phyloP scores from a whole-genome alignment of 1,140 invertebrate species.

The Drosophila nigrodunni region DNA sequence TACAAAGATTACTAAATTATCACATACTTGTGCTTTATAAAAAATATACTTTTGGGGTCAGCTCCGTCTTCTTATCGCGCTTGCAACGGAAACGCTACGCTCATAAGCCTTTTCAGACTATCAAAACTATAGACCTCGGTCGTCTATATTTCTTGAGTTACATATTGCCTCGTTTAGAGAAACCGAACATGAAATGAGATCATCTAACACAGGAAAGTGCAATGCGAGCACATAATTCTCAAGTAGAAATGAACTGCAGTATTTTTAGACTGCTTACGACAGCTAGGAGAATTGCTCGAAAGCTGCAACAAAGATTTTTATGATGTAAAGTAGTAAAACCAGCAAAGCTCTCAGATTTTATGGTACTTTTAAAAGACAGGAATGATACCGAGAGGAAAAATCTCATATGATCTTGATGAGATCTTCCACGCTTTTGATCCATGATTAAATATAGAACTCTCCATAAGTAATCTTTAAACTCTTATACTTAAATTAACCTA shows the following conservation, averaged over 20 bases:
- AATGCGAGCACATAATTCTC: conserved; percentile 33
- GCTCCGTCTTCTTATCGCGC: conserved; percentile 52
- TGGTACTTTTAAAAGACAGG: too few species aligned
- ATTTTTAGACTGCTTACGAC: conserved; percentile 31
- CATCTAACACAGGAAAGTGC: conserved; percentile 30
- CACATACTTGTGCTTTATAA: conserved; percentile 40
- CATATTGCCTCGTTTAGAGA: background rate
- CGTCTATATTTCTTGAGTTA: conserved; percentile 11
- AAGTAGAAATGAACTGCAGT: conserved; percentile 15
- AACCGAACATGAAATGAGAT: conserved; percentile 38
- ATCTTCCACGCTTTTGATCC: too few species aligned
- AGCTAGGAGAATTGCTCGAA: conserved; percentile 20
- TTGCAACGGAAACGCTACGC: conserved; percentile 66
- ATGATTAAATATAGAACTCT: too few species aligned
- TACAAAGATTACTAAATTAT: conserved; percentile 22
- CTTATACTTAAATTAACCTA: background rate
- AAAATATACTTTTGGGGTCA: conserved; percentile 48
- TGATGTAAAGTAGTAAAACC: background rate
- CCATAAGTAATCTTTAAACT: background rate
- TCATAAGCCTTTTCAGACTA: conserved; percentile 24
- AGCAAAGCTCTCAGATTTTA: background rate
- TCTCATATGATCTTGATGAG: too few species aligned
- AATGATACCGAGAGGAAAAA: too few species aligned
- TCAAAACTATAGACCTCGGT: conserved; percentile 11
- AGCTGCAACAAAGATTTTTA: background rate